Conservation (phyloP, 2,113 vertebrate species). For the Ptilonorhynchus violaceus region DNA sequence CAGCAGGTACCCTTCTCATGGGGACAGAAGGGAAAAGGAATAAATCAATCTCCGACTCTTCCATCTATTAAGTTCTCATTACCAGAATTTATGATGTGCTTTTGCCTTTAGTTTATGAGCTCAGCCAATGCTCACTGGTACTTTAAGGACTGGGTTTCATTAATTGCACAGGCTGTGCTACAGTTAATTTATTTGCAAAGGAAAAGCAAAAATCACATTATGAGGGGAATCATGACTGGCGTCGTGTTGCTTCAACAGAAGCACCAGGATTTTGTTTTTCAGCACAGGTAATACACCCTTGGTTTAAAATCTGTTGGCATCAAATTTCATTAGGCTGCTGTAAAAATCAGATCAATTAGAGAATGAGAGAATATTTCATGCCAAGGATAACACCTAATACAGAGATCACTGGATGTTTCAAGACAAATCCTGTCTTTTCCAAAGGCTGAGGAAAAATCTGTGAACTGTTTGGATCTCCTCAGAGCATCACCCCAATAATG, state of each 20-base stretch:
- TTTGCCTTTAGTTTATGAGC: background rate
- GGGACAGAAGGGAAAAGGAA: background rate
- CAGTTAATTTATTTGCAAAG: background rate
- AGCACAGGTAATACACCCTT: background rate
- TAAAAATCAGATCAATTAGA: background rate
- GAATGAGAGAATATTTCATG: background rate
- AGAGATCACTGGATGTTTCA: accelerated
- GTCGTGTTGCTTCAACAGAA: background rate
- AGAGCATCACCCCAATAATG: accelerated
- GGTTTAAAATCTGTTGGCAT: background rate
- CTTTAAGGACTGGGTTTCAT: background rate
- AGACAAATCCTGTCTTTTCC: background rate
- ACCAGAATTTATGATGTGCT: background rate
- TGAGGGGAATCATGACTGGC: background rate
- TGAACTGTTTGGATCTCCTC: background rate
- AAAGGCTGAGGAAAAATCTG: background rate
- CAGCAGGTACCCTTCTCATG: background rate
- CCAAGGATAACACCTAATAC: background rate
- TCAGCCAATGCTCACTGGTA: background rate
- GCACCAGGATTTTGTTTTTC: background rate
- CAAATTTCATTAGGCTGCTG: background rate
- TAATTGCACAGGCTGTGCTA: background rate
- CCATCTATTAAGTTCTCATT: background rate
- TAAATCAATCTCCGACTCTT: background rate
- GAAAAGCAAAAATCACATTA: background rate